Conservation (phyloP, 2,888 invertebrate genomes). For the Phytoseiulus persimilis region DNA sequence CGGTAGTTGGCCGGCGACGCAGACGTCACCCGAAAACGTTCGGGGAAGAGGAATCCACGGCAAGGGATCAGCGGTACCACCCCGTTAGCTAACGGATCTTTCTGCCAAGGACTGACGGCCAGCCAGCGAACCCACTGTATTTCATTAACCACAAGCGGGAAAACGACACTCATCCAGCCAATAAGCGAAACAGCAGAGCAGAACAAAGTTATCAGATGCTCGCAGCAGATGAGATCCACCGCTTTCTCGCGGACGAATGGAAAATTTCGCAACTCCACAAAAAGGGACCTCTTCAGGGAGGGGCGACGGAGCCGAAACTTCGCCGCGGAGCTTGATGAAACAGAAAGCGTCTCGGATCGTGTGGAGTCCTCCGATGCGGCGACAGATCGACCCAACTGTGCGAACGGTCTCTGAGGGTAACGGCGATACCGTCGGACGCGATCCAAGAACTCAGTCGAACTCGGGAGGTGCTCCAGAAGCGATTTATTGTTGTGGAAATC, state of each 20-base stretch:
- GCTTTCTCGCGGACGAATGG: not conserved
- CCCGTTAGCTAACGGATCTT: conserved; percentile 5
- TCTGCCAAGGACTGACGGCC: not conserved
- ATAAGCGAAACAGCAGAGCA: not conserved
- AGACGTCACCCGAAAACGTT: not conserved
- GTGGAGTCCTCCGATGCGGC: too few species aligned
- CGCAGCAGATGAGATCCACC: not conserved
- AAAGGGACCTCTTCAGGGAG: not conserved
- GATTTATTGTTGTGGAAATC: not conserved
- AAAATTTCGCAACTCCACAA: not conserved
- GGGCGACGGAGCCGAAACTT: not conserved
- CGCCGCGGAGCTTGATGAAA: not conserved
- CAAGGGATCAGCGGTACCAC: not conserved
- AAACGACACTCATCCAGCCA: not conserved
- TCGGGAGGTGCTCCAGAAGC: not conserved
- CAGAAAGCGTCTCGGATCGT: not conserved
- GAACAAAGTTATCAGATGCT: not conserved
- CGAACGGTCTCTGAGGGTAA: too few species aligned
- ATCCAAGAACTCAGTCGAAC: not conserved
- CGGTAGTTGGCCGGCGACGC: not conserved
- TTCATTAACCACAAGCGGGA: not conserved
- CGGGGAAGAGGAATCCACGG: not conserved
- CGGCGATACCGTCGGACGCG: too few species aligned
- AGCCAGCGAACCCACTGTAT: not conserved
- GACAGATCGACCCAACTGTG: too few species aligned